phyloP scores from a whole-genome alignment of 1,140 invertebrate species.

The silkworm (Bombyx mori) region DNA sequence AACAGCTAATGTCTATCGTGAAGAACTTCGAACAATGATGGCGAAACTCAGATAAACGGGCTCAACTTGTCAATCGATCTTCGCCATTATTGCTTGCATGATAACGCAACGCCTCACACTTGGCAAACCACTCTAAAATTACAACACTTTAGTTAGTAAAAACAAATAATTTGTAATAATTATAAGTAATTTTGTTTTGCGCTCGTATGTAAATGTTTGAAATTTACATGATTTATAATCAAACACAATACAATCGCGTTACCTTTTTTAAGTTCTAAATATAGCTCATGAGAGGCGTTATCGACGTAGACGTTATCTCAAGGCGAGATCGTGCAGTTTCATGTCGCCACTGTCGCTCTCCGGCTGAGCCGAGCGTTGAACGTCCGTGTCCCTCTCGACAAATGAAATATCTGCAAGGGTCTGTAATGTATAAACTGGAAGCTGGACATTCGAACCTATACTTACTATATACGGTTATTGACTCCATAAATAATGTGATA shows the following conservation, averaged over 20 bases:
- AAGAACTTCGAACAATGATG: too few species aligned
- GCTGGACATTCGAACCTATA: conserved; percentile 9
- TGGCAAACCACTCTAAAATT: neutral
- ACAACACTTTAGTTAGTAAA: too few species aligned
- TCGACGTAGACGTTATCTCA: conserved; percentile 61
- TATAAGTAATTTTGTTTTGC: neutral
- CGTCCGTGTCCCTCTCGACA: neutral
- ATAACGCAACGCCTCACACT: neutral
- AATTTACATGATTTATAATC: conserved; percentile 24
- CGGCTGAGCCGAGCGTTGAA: conserved; percentile 14
- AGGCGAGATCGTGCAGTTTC: conserved; percentile 45
- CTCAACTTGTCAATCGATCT: too few species aligned
- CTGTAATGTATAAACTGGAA: conserved; percentile 8
- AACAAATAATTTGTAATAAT: too few species aligned
- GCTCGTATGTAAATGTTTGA: conserved; percentile 11
- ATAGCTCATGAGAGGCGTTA: conserved; percentile 54
- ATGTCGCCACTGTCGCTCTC: conserved; percentile 27
- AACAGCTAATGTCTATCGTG: too few species aligned
- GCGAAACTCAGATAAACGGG: too few species aligned
- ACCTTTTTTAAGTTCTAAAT: conserved; percentile 66
- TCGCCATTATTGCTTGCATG: too few species aligned
- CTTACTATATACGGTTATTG: conserved; percentile 16
- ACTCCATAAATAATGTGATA: conserved; percentile 1
- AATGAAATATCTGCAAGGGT: neutral
- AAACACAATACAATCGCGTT: conserved; percentile 25